These are phyloP conservation scores for Piliocolobus tephrosceles DNA, from an alignment of 2,113 vertebrate species.

Conservation along the genomic window DNA sequence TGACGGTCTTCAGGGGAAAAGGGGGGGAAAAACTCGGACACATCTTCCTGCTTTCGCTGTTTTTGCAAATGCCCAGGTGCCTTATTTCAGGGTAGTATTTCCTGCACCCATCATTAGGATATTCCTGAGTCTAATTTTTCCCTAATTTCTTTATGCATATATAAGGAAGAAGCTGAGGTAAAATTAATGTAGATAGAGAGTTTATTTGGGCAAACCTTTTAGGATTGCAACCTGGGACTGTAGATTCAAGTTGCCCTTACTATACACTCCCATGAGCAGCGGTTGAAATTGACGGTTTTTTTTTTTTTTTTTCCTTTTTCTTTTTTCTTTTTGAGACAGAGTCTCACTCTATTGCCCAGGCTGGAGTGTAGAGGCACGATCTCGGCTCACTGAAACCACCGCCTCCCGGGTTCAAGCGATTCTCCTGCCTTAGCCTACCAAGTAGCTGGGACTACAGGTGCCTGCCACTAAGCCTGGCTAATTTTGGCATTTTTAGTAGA, in stretches of 20 bases:
- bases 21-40: not conserved
- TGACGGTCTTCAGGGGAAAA: not conserved
- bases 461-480: too few relatives aligned
- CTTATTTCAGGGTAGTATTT: not conserved
- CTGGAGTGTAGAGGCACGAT: too few relatives aligned
- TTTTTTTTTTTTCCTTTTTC: too few relatives aligned
- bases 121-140: not conserved
- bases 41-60: not conserved
- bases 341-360: too few relatives aligned
- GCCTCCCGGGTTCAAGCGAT: too few relatives aligned
- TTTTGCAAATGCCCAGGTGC: not conserved
- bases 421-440: too few relatives aligned
- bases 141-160: not conserved
- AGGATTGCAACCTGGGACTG: not conserved
- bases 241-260: not conserved
- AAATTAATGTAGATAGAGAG: not conserved
- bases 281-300: not conserved
- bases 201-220: not conserved
- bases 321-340: too few relatives aligned
- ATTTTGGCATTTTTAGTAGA: too few relatives aligned
- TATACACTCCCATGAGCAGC: not conserved
- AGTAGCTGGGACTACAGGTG: too few relatives aligned
- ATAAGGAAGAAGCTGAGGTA: not conserved
- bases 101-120: not conserved
- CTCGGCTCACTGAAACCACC: too few relatives aligned